These are phyloP conservation scores for Gadopsis bispinosus DNA, from an alignment of 2,797 vertebrate genomes.

Conservation along the genomic window DNA sequence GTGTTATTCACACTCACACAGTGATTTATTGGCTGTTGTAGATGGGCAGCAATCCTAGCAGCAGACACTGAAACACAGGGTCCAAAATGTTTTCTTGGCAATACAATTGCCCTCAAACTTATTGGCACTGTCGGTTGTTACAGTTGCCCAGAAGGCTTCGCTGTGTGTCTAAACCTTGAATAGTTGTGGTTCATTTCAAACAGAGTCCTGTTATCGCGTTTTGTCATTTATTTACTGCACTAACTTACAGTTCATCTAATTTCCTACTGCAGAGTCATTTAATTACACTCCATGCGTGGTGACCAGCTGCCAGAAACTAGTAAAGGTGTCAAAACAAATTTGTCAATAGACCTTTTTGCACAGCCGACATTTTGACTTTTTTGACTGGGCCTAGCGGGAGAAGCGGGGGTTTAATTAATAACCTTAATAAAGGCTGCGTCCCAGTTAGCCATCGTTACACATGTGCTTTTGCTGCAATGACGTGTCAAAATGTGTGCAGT, in stretches of 20 bases:
- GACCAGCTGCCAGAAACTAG: not conserved
- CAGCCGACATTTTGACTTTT: not conserved
- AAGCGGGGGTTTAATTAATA: not conserved
- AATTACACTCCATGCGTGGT: not conserved
- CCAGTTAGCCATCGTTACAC: not conserved
- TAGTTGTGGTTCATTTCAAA: slow-evolving; percentile 31
- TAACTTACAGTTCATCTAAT: not conserved
- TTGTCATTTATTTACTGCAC: not conserved
- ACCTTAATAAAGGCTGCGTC: not conserved
- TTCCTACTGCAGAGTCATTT: not conserved
- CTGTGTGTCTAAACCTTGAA: slow-evolving; percentile 38
- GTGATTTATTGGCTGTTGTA: slow-evolving; percentile 39
- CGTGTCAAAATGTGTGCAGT: not conserved
- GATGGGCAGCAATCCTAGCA: slow-evolving; percentile 43
- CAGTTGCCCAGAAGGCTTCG: slow-evolving; percentile 58
- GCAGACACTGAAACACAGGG: slow-evolving; percentile 46
- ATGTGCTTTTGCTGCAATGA: not conserved
- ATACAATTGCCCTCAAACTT: slow-evolving; percentile 53
- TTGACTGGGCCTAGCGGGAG: too few relatives aligned
- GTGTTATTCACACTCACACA: slow-evolving; percentile 53
- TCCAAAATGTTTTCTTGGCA: slow-evolving; percentile 71
- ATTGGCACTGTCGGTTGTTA: slow-evolving; percentile 40
- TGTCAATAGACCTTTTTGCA: not conserved
- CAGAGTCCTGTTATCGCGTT: not conserved
- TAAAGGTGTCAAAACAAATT: not conserved